Percentiles rank a stretch among this genome's conserved stretches.
phyloP scores from a whole-genome alignment of 2,797 vertebrate species.

The Mustela erminea region DNA sequence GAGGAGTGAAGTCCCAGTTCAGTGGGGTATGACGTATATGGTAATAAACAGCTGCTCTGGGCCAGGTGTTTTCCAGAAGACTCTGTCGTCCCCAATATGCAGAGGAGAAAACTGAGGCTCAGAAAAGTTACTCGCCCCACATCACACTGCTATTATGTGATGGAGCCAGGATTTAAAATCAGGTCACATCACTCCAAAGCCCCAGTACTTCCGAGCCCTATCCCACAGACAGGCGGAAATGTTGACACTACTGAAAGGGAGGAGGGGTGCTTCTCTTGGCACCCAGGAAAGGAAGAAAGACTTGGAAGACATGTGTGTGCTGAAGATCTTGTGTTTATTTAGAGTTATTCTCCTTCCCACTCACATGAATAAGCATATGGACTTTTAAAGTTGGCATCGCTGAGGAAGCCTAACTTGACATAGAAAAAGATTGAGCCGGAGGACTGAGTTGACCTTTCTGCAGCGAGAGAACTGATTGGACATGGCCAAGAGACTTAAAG shows the following conservation, averaged over 20 bases:
- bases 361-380: not conserved
- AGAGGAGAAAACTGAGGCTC: not conserved
- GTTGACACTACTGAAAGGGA: accelerated
- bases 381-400: not conserved
- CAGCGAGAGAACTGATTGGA: not conserved
- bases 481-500: not conserved
- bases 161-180: not conserved
- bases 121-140: not conserved
- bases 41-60: not conserved
- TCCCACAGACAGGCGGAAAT: not conserved
- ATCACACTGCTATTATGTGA: not conserved
- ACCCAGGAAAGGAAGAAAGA: not conserved
- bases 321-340: not conserved
- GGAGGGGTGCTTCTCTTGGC: not conserved
- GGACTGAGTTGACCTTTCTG: not conserved
- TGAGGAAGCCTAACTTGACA: not conserved
- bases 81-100: not conserved
- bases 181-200: not conserved
- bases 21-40: not conserved
- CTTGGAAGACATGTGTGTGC: not conserved
- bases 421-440: not conserved
- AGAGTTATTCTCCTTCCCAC: constrained; percentile 24
- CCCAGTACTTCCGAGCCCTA: not conserved
- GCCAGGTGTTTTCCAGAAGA: not conserved
- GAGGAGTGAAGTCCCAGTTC: not conserved